Conservation (phyloP, 1,140 invertebrate genomes). For the Gyrodactylus bullatarudis region DNA sequence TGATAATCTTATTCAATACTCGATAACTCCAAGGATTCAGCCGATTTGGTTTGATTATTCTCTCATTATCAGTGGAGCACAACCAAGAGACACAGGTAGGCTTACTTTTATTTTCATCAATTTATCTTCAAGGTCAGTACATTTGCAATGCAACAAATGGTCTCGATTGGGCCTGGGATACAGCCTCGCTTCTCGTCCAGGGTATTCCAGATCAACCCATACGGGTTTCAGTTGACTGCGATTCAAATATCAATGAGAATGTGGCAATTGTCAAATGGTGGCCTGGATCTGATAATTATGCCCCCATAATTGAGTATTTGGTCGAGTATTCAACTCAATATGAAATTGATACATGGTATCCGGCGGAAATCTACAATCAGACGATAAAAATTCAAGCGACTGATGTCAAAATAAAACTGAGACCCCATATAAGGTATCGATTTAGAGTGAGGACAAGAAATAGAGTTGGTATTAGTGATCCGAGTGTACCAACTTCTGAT, state of each 20-base stretch:
- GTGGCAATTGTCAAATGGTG: conserved; percentile 42
- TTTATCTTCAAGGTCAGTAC: too few relatives aligned
- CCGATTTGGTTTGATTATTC: conserved; percentile 39
- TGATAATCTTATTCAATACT: conserved; percentile 47
- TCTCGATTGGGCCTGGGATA: conserved; percentile 42
- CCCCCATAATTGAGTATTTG: conserved; percentile 55
- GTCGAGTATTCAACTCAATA: conserved; percentile 78
- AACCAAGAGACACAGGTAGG: conserved; percentile 67
- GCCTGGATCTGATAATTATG: conserved; percentile 58
- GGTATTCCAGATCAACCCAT: conserved; percentile 19
- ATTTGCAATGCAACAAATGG: conserved; percentile 69
- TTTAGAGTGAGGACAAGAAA: conserved; percentile 69
- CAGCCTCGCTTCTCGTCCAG: conserved; percentile 61
- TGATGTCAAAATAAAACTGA: conserved; percentile 23
- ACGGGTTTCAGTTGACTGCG: not conserved
- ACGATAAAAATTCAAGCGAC: not conserved
- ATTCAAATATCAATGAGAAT: conserved; percentile 26
- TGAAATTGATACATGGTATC: conserved; percentile 58
- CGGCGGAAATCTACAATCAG: not conserved
- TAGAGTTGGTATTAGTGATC: conserved; percentile 52
- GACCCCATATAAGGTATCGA: conserved; percentile 69
- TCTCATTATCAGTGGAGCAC: conserved; percentile 60
- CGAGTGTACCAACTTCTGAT: conserved; percentile 36
- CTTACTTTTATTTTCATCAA: too few relatives aligned
- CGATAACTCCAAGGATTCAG: conserved; percentile 30